Base-by-base conservation (phyloP, 1,140 invertebrate species). In the Drosophila santomea region DNA sequence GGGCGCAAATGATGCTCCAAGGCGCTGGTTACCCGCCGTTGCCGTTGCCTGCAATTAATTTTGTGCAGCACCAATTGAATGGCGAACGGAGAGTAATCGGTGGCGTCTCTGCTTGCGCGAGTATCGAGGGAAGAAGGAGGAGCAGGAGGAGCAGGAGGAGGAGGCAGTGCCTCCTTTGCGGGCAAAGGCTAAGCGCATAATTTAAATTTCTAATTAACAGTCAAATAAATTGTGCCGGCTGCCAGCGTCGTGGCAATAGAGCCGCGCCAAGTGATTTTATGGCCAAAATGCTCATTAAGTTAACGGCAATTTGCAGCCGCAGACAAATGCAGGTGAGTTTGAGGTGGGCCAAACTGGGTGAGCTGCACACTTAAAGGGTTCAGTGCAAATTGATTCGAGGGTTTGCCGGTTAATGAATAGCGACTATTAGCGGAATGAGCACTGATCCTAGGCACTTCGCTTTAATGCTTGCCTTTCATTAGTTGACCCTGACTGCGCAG, bases 121-220 rank as follows among this genome's bases (percentile, higher is more conserved):
- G 3, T 32, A 32, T 32, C 28, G 32, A 32, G 7, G 32, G 14
- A 39, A n/a, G 14, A 2, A 7, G 41, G 1, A 20, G 14, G 6
- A n/a, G 38, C 36, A 6, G 39, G 39, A 15, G 39, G 41, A 17
- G 14, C 2, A n/a, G 38, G 12, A 7, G 41, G 41, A 8, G 41
- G 41, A 17, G 39, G 47, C 35, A 51, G 71, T 47, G 44, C 38
- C 6, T 23, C 62, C 62, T 68, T 48, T 17, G 35, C 41, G 64
- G 71, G 60, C 58, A 88, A 76, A 78, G 83, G 75, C 83, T 79
- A 79, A 86, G 83, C 79, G 79, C 83, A 86, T 86, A 86, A 82
- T 88, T 86, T 86, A 86, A 86, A 86, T 79, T 86, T 88, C 78
- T 88, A 86, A 86, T 86, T 86, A 86, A 86, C 83, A 86, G 83